phyloP scores from a whole-genome alignment of 2,113 vertebrate species.

The Ameiurus melas region DNA sequence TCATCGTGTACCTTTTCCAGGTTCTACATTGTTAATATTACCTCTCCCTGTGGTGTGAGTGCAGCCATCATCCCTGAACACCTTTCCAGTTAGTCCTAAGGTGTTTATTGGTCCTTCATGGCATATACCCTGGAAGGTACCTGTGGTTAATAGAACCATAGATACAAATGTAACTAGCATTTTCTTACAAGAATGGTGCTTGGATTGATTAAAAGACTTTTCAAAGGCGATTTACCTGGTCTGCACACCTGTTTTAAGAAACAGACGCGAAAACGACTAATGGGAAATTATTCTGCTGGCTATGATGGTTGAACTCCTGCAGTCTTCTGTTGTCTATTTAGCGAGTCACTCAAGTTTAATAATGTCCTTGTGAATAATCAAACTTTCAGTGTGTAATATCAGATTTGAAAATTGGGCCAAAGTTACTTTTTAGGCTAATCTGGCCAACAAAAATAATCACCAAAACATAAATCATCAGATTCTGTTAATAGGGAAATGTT shows the following conservation, averaged over 20 bases:
- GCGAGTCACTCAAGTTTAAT: background rate
- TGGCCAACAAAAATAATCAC: background rate
- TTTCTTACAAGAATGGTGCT: background rate
- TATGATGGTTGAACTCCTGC: background rate
- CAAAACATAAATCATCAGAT: background rate
- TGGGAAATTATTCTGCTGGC: slow-evolving; percentile 7
- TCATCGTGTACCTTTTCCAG: background rate
- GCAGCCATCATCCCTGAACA: background rate
- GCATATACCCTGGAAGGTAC: background rate
- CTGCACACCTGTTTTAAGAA: slow-evolving; percentile 5
- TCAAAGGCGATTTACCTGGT: background rate
- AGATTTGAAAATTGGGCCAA: background rate
- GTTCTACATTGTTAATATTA: background rate
- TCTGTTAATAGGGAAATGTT: background rate
- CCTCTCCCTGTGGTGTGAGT: background rate
- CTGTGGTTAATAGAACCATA: background rate
- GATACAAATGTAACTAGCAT: background rate
- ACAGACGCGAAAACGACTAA: background rate
- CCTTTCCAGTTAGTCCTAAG: background rate
- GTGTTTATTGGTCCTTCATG: background rate
- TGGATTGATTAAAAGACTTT: background rate
- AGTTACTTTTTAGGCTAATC: background rate
- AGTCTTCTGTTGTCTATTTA: background rate
- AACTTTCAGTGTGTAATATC: background rate
- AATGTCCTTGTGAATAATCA: background rate